Conservation (phyloP, 2,888 invertebrate species). For the Sialis lutaria region DNA sequence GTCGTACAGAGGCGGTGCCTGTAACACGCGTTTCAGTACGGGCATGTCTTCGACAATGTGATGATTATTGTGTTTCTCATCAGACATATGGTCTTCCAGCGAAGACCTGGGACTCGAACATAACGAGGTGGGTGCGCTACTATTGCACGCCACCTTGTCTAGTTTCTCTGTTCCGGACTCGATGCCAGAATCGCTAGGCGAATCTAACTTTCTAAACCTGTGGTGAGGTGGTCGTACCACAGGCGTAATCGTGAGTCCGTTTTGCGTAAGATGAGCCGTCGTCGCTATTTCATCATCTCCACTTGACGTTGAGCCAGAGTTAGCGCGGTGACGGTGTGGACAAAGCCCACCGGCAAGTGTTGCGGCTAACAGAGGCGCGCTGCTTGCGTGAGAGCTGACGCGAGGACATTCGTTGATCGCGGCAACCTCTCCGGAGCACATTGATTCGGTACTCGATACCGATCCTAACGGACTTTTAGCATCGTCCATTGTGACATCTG, state of each 20-base stretch:
- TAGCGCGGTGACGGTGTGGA: conserved; percentile 58
- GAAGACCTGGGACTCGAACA: conserved; percentile 78
- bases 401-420: conserved; percentile 28
- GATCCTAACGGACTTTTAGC: conserved; percentile 75
- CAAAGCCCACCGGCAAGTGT: conserved; percentile 55
- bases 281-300: conserved; percentile 66
- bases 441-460: conserved; percentile 75
- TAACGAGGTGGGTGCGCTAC: conserved; percentile 48
- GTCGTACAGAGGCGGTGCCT: conserved; percentile 82
- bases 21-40: conserved; percentile 77
- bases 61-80: conserved; percentile 11
- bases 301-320: conserved; percentile 54
- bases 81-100: conserved; percentile 51
- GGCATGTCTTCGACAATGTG: conserved; percentile 78
- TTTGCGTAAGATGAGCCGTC: conserved; percentile 50
- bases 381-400: conserved; percentile 43
- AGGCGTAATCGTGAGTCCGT: conserved; percentile 56
- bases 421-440: conserved; percentile 49
- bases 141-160: conserved; percentile 41
- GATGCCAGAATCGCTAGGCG: conserved; percentile 85
- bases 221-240: conserved; percentile 30
- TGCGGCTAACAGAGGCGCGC: conserved; percentile 55
- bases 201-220: conserved; percentile 71
- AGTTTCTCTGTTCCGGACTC: conserved; percentile 83
- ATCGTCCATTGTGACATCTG: conserved; percentile 53